These are phyloP conservation scores for Amphiprion percula DNA, from an alignment of 2,113 vertebrate species.

Conservation along the genomic window DNA sequence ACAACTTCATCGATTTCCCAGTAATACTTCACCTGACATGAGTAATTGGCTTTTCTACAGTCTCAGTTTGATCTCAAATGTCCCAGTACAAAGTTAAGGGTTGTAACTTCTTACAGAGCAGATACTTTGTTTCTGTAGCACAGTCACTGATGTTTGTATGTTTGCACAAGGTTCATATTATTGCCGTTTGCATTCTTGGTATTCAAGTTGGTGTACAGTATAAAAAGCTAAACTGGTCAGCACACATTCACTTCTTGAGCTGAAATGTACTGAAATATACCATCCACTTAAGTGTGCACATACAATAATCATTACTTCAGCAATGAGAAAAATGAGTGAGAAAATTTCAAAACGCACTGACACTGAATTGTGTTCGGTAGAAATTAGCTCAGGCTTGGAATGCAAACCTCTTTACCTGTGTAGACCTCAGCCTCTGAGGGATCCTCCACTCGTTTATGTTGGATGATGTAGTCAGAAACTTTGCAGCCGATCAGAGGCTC, in stretches of 20 bases:
- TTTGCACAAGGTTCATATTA: too few species aligned
- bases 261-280: too few species aligned
- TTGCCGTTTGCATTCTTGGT: too few species aligned
- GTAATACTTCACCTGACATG: background rate
- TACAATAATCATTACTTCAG: too few species aligned
- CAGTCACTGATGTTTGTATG: background rate
- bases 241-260: too few species aligned
- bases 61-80: background rate
- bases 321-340: too few species aligned
- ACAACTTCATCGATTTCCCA: background rate
- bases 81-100: background rate
- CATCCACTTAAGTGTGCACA: too few species aligned
- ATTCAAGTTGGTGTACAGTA: too few species aligned
- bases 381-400: background rate
- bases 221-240: too few species aligned
- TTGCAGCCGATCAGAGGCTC: constrained; percentile 96
- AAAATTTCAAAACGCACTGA: too few species aligned
- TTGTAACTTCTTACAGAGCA: background rate
- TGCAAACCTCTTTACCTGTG: constrained; percentile 85
- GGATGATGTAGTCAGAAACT: constrained; percentile 95
- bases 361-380: background rate
- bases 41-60: background rate
- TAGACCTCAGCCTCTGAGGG: constrained; percentile 96
- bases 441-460: constrained; percentile 97
- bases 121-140: background rate